Conservation (phyloP, 1,140 invertebrate species). For the Drosophila pectinifera region DNA sequence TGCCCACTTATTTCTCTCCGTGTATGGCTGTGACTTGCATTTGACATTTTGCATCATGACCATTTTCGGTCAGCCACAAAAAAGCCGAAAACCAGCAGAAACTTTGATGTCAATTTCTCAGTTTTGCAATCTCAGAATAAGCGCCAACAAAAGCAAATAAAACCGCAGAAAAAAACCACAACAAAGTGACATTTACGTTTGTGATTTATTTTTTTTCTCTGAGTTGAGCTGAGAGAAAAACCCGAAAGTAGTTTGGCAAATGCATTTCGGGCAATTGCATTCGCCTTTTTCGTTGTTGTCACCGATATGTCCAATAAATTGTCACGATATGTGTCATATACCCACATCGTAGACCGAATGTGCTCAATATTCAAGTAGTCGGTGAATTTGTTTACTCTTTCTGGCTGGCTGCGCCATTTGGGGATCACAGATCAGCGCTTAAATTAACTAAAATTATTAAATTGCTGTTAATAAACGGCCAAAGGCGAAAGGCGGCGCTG, state of each 20-base stretch:
- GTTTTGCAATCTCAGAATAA: conserved; percentile 66
- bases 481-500: conserved; percentile 37
- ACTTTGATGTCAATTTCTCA: conserved; percentile 52
- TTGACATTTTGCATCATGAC: conserved; percentile 74
- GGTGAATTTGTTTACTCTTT: conserved; percentile 24
- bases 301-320: conserved; percentile 77
- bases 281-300: conserved; percentile 70
- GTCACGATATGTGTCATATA: conserved; percentile 63
- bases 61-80: conserved; percentile 55
- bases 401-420: conserved; percentile 31
- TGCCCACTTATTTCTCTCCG: conserved; percentile 34
- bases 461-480: conserved; percentile 67
- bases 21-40: conserved; percentile 51
- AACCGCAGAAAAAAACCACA: conserved; percentile 23
- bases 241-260: conserved; percentile 40
- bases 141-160: conserved; percentile 62
- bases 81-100: conserved; percentile 41
- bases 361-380: conserved; percentile 2
- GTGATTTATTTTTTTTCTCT: conserved; percentile 21
- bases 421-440: conserved; percentile 45
- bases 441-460: conserved; percentile 70
- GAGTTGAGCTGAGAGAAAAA: conserved; percentile 11
- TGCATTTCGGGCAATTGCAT: conserved; percentile 69
- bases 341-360: conserved; percentile 27
- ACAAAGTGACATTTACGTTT: conserved; percentile 60